phyloP scores from a whole-genome alignment of 1,140 invertebrate species.

The Pentalonia nigronervosa region DNA sequence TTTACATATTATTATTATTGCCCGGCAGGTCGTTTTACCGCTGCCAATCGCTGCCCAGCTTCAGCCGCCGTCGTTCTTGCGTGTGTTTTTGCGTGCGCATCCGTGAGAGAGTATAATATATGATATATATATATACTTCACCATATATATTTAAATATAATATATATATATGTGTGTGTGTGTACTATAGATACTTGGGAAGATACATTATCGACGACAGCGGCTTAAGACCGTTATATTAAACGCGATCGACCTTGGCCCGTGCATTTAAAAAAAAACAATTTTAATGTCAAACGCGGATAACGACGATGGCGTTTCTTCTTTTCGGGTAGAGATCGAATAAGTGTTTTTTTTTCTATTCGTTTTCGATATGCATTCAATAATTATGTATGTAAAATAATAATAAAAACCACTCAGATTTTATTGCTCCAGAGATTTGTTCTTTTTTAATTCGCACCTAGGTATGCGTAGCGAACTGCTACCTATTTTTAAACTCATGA shows the following conservation, averaged over 20 bases:
- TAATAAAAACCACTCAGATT: slow-evolving; percentile 21
- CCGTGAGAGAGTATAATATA: neutral
- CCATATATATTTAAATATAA: neutral
- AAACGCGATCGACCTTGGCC: slow-evolving; percentile 51
- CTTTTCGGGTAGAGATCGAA: slow-evolving; percentile 23
- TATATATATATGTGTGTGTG: neutral
- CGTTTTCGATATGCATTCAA: neutral
- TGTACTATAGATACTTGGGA: neutral
- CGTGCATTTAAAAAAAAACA: neutral
- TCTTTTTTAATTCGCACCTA: slow-evolving; percentile 23
- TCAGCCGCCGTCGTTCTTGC: neutral
- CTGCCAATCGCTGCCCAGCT: neutral
- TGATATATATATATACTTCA: neutral
- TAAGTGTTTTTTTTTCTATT: slow-evolving; percentile 1
- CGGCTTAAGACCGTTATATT: slow-evolving; percentile 45
- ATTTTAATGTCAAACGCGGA: slow-evolving; percentile 30
- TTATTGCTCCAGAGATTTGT: slow-evolving; percentile 1
- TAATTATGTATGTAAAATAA: neutral
- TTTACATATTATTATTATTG: slow-evolving; percentile 56
- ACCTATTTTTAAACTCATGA: neutral
- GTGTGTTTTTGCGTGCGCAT: slow-evolving; percentile 48
- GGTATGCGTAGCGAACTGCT: neutral
- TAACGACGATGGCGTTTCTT: neutral
- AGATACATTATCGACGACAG: slow-evolving; percentile 35
- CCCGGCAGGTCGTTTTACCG: slow-evolving; percentile 32